A percentile compares a stretch with the other conserved stretches of the same genome.
Evolutionary conservation across 1,140 invertebrate genomes (phyloP).

Genomic region (Temnothorax curvispinosus): DNA sequence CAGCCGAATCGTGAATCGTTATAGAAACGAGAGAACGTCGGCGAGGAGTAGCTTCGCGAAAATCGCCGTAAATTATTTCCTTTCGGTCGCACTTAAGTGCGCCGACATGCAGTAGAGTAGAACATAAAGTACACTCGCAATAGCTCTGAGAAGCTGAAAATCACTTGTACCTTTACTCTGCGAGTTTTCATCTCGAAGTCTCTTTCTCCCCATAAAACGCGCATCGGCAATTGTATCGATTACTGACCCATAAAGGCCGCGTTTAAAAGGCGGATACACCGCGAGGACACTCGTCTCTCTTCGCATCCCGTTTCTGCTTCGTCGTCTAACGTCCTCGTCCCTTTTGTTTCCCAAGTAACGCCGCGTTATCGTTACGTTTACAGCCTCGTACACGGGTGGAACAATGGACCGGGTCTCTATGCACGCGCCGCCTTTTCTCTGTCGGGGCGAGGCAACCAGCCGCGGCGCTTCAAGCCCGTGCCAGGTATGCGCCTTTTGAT

Average conservation of each 20-base stretch:
- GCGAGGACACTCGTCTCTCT: slow-evolving; percentile 50
- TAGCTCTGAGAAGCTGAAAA: not conserved
- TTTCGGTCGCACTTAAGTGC: not conserved
- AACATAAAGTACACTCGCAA: not conserved
- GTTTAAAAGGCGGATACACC: slow-evolving; percentile 47
- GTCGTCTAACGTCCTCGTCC: slow-evolving; percentile 46
- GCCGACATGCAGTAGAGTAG: not conserved
- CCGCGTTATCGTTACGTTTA: slow-evolving; percentile 60
- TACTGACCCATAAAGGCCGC: slow-evolving; percentile 64
- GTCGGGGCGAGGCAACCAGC: not conserved
- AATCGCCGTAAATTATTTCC: not conserved
- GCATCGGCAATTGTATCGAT: slow-evolving; percentile 63
- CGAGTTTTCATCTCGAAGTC: not conserved
- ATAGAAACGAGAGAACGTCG: not conserved
- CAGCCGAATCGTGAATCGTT: slow-evolving; percentile 36
- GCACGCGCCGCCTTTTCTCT: slow-evolving; percentile 33
- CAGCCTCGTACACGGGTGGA: slow-evolving; percentile 17
- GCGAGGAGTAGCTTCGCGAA: slow-evolving; percentile 15
- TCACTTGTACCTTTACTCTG: not conserved
- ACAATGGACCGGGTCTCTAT: slow-evolving; percentile 50
- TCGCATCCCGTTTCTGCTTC: slow-evolving; percentile 41
- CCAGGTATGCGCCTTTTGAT: slow-evolving; percentile 4
- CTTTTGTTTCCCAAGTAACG: slow-evolving; percentile 53
- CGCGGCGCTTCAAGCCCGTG: slow-evolving; percentile 26
- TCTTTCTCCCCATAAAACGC: not conserved